These are phyloP conservation scores for Stenodera caucasica DNA, from an alignment of 2,888 invertebrate species.

Conservation along the genomic window DNA sequence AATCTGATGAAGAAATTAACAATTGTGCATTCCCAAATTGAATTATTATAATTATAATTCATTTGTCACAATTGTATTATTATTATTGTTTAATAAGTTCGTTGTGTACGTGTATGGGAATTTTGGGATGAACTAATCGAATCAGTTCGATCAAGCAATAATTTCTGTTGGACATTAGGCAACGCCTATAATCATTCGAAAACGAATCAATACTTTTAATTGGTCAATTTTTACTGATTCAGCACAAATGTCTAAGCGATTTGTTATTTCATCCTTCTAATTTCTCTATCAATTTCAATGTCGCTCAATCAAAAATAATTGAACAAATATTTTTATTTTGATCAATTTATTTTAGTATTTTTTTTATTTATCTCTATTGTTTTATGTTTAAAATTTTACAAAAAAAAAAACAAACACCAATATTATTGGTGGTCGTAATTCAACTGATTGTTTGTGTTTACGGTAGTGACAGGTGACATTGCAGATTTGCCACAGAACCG, in stretches of 20 bases:
- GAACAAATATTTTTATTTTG: neutral
- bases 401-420: too few species aligned
- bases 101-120: neutral
- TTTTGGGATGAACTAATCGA: neutral
- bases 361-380: neutral
- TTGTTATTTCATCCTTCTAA: neutral
- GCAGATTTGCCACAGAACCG: slow-evolving; percentile 1
- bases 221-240: slow-evolving; percentile 2
- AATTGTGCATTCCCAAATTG: too few species aligned
- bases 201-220: slow-evolving; percentile 4
- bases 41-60: too few species aligned
- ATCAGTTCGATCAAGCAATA: slow-evolving; percentile 1
- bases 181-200: slow-evolving; percentile 1
- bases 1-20: too few species aligned
- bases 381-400: too few species aligned
- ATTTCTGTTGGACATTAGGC: neutral
- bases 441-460: slow-evolving; percentile 9
- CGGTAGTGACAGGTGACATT: slow-evolving; percentile 9
- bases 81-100: too few species aligned
- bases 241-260: too few species aligned
- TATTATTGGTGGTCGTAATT: slow-evolving; percentile 9
- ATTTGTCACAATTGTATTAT: too few species aligned
- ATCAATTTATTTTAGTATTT: neutral
- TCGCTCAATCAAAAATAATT: neutral
- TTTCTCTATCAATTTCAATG: neutral